Evolutionary conservation across 2,797 vertebrate genomes (phyloP).

Genomic region (Anisognathus igniventris): DNA sequence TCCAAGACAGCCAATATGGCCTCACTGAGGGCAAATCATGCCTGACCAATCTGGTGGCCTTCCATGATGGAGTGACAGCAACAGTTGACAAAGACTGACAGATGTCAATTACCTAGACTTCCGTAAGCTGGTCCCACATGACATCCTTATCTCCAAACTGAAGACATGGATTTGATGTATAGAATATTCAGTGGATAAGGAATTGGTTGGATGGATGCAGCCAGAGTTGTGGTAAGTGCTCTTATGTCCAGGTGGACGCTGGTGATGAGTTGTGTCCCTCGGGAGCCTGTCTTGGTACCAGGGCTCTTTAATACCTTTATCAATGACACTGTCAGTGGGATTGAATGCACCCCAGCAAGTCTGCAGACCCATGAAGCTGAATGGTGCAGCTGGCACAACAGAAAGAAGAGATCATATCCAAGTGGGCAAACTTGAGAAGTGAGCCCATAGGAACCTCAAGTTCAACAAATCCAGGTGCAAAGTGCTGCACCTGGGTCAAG

Average conservation of each 20-base stretch:
- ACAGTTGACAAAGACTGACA: neutral
- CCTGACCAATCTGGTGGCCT: neutral
- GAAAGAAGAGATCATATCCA: neutral
- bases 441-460: neutral
- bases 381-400: neutral
- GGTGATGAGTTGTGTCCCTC: neutral
- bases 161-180: neutral
- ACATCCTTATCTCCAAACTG: neutral
- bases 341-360: neutral
- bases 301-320: neutral
- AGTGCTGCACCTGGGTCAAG: neutral
- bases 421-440: neutral
- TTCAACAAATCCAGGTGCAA: neutral
- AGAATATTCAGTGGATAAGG: neutral
- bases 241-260: neutral
- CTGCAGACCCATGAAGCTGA: neutral
- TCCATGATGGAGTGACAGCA: neutral
- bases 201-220: neutral
- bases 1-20: neutral
- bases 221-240: neutral
- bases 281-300: accelerated
- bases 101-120: neutral
- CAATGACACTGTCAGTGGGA: neutral
- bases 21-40: neutral
- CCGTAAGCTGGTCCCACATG: neutral